phyloP scores from a whole-genome alignment of 2,888 invertebrate species.

The Cinara cedri region DNA sequence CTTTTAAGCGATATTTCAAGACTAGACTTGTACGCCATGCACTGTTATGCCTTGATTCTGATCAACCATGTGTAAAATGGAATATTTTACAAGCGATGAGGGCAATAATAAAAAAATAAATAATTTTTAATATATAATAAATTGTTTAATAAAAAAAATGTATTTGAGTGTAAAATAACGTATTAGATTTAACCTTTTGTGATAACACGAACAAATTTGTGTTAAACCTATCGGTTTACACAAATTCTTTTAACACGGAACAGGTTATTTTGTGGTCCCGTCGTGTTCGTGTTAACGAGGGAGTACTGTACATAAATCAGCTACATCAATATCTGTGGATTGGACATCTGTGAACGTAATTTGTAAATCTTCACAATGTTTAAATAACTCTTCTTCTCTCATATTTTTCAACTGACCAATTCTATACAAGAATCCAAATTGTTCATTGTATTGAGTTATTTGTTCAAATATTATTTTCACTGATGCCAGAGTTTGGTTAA shows the following conservation, averaged over 20 bases:
- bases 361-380: neutral
- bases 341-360: neutral
- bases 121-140: too few species aligned
- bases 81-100: slow-evolving; percentile 3
- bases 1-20: slow-evolving; percentile 3
- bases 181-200: too few species aligned
- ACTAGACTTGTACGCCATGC: slow-evolving; percentile 9
- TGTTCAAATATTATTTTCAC: neutral
- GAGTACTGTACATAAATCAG: neutral
- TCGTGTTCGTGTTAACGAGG: too few species aligned
- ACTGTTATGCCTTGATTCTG: neutral
- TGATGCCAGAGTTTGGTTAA: neutral
- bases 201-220: too few species aligned
- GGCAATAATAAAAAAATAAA: neutral
- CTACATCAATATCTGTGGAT: neutral
- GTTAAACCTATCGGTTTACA: too few species aligned
- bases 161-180: too few species aligned
- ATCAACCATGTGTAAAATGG: neutral
- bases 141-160: too few species aligned
- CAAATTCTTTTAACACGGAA: too few species aligned
- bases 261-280: too few species aligned
- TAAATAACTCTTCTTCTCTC: neutral
- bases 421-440: neutral
- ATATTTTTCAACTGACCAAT: neutral
- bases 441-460: neutral